A percentile compares a stretch with the other conserved stretches of the same genome.
These are phyloP conservation scores for Sepioteuthis lessoniana DNA, from an alignment of 2,888 invertebrate species.

Conservation along the genomic window DNA sequence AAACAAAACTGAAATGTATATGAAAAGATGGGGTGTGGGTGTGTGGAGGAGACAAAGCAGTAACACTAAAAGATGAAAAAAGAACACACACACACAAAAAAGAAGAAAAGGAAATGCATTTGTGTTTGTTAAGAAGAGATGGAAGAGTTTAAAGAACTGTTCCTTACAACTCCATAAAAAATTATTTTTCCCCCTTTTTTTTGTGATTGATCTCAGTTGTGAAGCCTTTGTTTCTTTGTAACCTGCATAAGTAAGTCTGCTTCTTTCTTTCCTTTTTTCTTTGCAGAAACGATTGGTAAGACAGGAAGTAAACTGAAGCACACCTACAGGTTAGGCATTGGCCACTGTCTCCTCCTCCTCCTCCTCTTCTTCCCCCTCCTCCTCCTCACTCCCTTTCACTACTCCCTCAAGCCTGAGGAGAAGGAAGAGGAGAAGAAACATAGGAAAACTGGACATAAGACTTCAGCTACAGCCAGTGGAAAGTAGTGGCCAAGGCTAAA, in stretches of 20 bases:
- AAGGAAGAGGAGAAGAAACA: neutral
- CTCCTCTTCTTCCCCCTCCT: too few species aligned
- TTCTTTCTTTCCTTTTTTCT: neutral
- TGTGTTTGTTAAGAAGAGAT: neutral
- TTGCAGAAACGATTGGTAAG: neutral
- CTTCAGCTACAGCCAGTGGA: slow-evolving; percentile 34
- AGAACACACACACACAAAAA: neutral
- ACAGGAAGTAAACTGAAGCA: neutral
- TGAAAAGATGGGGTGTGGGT: too few species aligned
- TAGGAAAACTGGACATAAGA: neutral
- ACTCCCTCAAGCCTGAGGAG: neutral
- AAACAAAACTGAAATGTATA: neutral
- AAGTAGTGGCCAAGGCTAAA: slow-evolving; percentile 37
- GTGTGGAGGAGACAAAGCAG: neutral
- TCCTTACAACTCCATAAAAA: neutral
- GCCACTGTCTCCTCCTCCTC: neutral
- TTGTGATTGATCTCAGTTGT: neutral
- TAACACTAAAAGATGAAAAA: neutral
- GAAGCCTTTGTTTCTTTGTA: neutral
- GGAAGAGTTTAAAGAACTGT: slow-evolving; percentile 15
- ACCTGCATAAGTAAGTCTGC: neutral
- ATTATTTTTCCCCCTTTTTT: neutral
- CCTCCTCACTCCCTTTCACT: neutral
- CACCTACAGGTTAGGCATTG: slow-evolving; percentile 1
- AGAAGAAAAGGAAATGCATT: neutral